Evolutionary conservation across 23 tunicate genomes (phyloP), one percentile per base, ranked within the genome.

Genomic region (Styela plicata): DNA sequence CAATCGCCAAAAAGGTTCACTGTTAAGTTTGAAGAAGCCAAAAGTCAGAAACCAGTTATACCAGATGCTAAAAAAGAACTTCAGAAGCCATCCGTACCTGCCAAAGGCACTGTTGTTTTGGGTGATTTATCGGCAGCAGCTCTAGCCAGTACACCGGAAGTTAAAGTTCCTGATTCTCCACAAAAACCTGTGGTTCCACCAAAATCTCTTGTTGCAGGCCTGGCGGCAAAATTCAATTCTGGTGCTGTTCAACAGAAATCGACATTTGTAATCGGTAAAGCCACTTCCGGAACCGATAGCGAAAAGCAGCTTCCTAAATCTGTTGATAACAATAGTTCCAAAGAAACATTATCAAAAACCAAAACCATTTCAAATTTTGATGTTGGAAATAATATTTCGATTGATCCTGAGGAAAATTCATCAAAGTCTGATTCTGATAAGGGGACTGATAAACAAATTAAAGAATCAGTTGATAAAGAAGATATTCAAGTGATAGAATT

Each of bases 131-230:
- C 63, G 1, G 81, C 66, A 33, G 65, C 81, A 21, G 31, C 66
- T 24, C 21, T 52, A 0, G 53, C 36, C 16, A 53, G 66, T 57
- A 76, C 81, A 24, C 81, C 81, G 21, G 81, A 44, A 34, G 37
- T 76, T 22, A 57, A 26, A 7, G n/a, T 2, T 27, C 17, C 66
- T 2, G 33, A 36, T 31, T 63, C 74, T 7, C 36, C 67, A 24
- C 31, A 36, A 25, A 79, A 78, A 52, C 83, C 89, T 23, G 73
- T 78, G 27, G 86, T 83, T 25, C 36, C 52, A 34, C 29, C 24
- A 30, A 83, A 83, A 68, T 44, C 57, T 44, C 37, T 74, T 2
- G 69, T 73, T 18, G 62, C 75, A 1, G 36, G 27, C 17, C 53
- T 70, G 17, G 83, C 89, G 19, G 78, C 83, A 32, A 76, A 76